Evolutionary conservation across 2,113 vertebrate genomes (phyloP).

Genomic region (Halcyon senegalensis): DNA sequence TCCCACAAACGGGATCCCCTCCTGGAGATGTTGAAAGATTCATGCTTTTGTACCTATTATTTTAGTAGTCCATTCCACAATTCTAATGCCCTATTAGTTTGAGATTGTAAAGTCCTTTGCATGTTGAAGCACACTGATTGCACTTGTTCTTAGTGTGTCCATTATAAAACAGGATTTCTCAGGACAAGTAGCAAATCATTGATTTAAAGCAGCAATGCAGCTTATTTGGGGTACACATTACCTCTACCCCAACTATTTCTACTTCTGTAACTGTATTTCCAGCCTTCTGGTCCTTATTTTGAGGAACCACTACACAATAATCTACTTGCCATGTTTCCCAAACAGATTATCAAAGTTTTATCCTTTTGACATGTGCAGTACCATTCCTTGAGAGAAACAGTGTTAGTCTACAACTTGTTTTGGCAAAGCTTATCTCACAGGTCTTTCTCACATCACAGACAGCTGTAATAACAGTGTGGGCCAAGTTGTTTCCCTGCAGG

Average conservation of each 20-base stretch:
- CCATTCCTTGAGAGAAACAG: not conserved
- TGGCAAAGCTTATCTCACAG: not conserved
- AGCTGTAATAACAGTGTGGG: accelerated
- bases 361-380: not conserved
- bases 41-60: not conserved
- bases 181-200: not conserved
- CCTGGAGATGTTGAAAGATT: not conserved
- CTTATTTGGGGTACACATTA: not conserved
- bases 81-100: not conserved
- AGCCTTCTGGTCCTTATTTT: not conserved
- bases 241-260: not conserved
- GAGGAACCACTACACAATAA: not conserved
- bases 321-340: not conserved
- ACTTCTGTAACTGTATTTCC: not conserved
- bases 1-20: not conserved
- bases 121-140: not conserved
- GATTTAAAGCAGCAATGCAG: not conserved
- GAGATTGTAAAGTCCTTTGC: not conserved
- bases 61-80: not conserved
- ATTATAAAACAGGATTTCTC: not conserved
- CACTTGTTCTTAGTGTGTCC: not conserved
- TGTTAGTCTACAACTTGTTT: not conserved
- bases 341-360: not conserved
- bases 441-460: not conserved
- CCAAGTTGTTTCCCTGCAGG: not conserved